phyloP scores from a whole-genome alignment of 2,797 vertebrate genomes.

The Sylvilagus floridanus region DNA sequence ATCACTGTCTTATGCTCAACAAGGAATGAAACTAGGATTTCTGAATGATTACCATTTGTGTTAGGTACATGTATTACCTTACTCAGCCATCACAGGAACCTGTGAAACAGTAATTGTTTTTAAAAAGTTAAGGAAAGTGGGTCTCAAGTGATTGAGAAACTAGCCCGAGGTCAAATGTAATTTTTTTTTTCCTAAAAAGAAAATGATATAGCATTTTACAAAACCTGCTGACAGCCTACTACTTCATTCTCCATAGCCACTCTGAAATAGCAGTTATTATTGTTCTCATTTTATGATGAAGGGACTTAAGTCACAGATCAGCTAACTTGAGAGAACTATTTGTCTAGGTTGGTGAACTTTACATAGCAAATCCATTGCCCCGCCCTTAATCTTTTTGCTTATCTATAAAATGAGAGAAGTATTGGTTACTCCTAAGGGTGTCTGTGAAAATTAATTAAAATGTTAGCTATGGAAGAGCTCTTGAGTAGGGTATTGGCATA shows the following conservation, averaged over 20 bases:
- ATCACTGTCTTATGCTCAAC: neutral
- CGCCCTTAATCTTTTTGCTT: neutral
- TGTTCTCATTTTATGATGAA: neutral
- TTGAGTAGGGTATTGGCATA: neutral
- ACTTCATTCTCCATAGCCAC: neutral
- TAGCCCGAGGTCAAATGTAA: neutral
- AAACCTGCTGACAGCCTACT: neutral
- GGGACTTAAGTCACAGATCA: neutral
- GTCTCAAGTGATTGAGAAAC: neutral
- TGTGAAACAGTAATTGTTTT: slow-evolving; percentile 3
- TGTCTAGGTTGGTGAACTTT: neutral
- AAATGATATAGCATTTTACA: neutral
- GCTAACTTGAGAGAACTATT: neutral
- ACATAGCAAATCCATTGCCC: neutral
- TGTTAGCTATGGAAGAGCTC: slow-evolving; percentile 9
- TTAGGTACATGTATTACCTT: neutral
- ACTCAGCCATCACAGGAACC: neutral
- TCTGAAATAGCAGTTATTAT: neutral
- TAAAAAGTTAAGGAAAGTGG: neutral
- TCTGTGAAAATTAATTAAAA: slow-evolving; percentile 23
- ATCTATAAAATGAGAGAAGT: neutral
- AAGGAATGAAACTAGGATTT: neutral
- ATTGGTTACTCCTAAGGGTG: neutral
- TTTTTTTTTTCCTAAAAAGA: neutral
- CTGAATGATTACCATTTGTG: neutral